Conservation (phyloP, 2,797 vertebrate genomes). For the Artibeus jamaicensis region DNA sequence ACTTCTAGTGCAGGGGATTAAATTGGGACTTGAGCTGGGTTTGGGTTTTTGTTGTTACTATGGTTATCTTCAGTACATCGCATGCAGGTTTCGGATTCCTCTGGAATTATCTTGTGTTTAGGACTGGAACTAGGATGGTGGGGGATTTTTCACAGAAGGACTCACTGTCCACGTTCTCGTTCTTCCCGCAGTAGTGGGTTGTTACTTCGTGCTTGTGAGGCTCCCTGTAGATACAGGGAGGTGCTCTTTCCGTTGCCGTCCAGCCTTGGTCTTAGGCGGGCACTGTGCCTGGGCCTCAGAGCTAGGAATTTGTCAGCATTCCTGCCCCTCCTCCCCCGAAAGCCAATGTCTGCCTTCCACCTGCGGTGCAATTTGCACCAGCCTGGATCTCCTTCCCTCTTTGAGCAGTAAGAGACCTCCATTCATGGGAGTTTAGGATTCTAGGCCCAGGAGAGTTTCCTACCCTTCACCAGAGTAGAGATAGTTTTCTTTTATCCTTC, state of each 20-base stretch:
- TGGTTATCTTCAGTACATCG: neutral
- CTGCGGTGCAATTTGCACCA: neutral
- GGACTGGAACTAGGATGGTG: neutral
- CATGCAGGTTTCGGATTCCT: neutral
- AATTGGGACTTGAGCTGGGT: neutral
- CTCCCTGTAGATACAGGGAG: neutral
- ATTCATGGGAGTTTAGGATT: neutral
- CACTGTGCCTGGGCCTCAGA: neutral
- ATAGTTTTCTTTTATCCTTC: neutral
- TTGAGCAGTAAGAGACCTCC: neutral
- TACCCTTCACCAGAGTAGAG: neutral
- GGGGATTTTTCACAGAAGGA: neutral
- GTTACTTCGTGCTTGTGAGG: neutral
- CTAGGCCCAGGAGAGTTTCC: neutral
- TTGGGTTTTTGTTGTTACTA: neutral
- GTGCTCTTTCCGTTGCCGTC: neutral
- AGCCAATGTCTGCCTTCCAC: neutral
- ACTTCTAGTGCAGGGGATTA: neutral
- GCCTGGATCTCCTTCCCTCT: neutral
- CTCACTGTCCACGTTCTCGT: neutral
- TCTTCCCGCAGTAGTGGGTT: neutral
- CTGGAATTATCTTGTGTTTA: neutral
- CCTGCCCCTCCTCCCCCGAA: neutral
- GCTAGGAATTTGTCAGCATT: neutral
- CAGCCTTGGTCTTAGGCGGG: neutral